Percentiles rank a stretch among this genome's conserved stretches.
These are phyloP conservation scores for Lagopus leucura DNA, from an alignment of 2,113 vertebrate species.

Conservation along the genomic window DNA sequence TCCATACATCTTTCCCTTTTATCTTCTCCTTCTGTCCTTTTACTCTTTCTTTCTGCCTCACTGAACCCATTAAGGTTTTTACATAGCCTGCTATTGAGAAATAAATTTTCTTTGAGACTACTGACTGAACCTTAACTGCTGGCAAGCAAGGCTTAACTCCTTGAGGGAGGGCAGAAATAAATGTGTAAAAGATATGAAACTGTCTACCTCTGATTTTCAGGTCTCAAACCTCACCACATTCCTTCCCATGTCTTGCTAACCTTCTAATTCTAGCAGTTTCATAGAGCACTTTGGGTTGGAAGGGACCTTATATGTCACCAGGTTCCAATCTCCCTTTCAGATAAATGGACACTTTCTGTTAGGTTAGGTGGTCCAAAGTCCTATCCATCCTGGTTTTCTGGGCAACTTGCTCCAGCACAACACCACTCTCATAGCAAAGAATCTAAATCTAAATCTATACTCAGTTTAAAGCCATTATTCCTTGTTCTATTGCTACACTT, in stretches of 20 bases:
- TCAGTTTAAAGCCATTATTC: neutral
- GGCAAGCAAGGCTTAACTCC: slow-evolving; percentile 65
- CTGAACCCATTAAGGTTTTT: slow-evolving; percentile 84
- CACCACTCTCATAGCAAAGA: neutral
- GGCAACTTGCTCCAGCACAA: neutral
- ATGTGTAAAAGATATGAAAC: neutral
- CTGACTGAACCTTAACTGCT: slow-evolving; percentile 62
- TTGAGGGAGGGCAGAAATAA: slow-evolving; percentile 38
- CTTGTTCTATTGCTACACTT: neutral
- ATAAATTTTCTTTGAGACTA: slow-evolving; percentile 75
- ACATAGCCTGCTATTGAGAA: slow-evolving; percentile 77
- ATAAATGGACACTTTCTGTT: neutral
- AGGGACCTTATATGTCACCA: neutral
- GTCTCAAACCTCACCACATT: neutral
- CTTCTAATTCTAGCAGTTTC: neutral
- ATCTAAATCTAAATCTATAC: neutral
- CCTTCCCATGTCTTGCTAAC: neutral
- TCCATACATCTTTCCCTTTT: slow-evolving; percentile 82
- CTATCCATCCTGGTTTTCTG: neutral
- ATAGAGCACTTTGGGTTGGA: neutral
- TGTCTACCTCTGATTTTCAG: neutral
- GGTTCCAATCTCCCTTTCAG: neutral
- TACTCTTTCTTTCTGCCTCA: slow-evolving; percentile 83
- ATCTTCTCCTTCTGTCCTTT: slow-evolving; percentile 76
- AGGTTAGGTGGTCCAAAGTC: neutral